A percentile compares a stretch with the other conserved stretches of the same genome.
These are phyloP conservation scores for Mnemiopsis leidyi DNA, from an alignment of 37 sponge, comb jelly and placozoan species.

Conservation along the genomic window DNA sequence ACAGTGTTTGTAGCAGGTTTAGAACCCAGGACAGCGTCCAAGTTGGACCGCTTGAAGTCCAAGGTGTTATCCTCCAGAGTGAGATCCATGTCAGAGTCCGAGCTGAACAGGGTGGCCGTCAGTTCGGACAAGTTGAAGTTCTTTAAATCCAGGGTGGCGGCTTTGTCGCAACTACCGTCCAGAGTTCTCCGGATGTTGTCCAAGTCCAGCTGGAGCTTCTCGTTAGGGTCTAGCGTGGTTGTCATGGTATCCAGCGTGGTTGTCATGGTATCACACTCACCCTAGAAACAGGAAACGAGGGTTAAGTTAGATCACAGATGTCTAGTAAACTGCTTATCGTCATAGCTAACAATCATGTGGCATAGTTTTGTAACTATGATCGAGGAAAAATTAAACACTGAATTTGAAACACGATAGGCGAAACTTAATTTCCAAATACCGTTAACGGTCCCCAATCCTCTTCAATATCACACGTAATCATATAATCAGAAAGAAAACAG, in stretches of 20 bases:
- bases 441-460: too few species aligned
- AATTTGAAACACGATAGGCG: too few species aligned
- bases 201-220: neutral
- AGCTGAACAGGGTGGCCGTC: neutral
- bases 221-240: neutral
- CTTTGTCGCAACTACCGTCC: neutral
- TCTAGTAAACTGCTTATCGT: too few species aligned
- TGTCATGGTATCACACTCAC: neutral
- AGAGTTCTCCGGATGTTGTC: neutral
- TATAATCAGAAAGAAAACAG: too few species aligned
- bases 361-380: too few species aligned
- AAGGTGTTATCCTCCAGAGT: neutral
- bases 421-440: too few species aligned
- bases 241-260: neutral
- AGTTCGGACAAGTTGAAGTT: neutral
- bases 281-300: neutral
- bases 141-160: neutral
- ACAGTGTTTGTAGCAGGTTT: neutral
- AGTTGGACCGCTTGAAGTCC: neutral
- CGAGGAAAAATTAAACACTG: too few species aligned
- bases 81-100: neutral
- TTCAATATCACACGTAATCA: too few species aligned
- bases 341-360: too few species aligned
- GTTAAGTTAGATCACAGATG: too few species aligned
- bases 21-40: neutral